Evolutionary conservation across 2,113 vertebrate species (phyloP), one percentile per base, ranked within the genome.

Genomic region (Myanophis thanlyinensis): DNA sequence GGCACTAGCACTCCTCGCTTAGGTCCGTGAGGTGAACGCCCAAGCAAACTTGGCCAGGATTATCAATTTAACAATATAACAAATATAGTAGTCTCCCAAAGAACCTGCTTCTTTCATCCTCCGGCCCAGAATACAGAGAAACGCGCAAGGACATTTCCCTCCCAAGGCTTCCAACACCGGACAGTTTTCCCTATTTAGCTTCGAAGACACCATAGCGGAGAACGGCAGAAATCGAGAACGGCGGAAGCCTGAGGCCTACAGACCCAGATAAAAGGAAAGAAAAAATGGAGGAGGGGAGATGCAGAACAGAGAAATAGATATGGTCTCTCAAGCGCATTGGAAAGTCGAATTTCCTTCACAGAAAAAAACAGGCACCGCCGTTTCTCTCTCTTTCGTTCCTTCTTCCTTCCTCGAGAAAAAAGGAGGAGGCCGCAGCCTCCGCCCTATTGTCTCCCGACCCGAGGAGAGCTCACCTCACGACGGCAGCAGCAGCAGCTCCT

Each of bases 401-500:
- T n/a, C n/a, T 86, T 85, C 22, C 90, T 87, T 27, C 40, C 49
- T 25, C 22, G 8, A n/a, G 46, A 87, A 44, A 27, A n/a, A 54
- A 22, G 40, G n/a, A 49, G 73, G 2, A 89, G 88, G 92, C 92
- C 88, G 46, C 52, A 62, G 80, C 47, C 73, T 85, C 46, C 53
- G 67, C 56, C 84, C 94, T 91, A 88, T 92, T 56, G 1, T 92
- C 91, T 90, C 87, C 94, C 92, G 11, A 59, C 30, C 90, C 88
- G 86, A n/a, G 7, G 22, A 59, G 47, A 91, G 97, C 97, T 98
- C 95, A 98, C 98, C 98, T 96, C 96, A 95, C 96, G 95, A 96
- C 94, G 91, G 95, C 96, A 23, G 56, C 93, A 23, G 56, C 93
- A 90, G 90, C 84, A 54, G 46, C 46, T 97, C 96, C 96, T 97